Percentiles rank a stretch among this genome's conserved stretches.
Evolutionary conservation across 2,888 invertebrate genomes (phyloP).

Genomic region (Cephus runcator): DNA sequence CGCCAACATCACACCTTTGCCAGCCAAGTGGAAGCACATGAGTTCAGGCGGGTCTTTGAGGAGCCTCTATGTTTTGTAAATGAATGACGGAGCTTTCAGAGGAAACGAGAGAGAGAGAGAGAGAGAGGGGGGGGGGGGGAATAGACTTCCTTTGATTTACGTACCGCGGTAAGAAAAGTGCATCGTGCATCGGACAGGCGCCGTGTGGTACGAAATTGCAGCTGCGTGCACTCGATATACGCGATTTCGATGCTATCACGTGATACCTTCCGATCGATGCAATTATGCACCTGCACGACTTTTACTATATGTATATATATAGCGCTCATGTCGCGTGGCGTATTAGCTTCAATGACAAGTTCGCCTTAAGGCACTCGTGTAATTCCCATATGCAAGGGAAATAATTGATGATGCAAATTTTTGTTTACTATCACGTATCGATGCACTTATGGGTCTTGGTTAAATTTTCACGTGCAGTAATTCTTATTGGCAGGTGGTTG

Average conservation of each 20-base stretch:
- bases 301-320: background rate
- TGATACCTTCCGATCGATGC: background rate
- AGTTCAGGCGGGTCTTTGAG: background rate
- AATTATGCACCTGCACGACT: background rate
- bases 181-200: background rate
- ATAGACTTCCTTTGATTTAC: conserved; percentile 21
- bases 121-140: background rate
- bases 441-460: background rate
- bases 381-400: conserved; percentile 20
- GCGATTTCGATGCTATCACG: background rate
- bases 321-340: background rate
- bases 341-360: background rate
- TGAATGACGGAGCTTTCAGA: background rate
- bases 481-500: background rate
- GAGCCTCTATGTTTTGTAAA: background rate
- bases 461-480: background rate
- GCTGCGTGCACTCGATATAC: conserved; percentile 1
- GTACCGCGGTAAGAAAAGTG: conserved; percentile 14
- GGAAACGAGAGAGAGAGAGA: too few relatives aligned
- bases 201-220: conserved; percentile 20
- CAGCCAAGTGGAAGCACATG: background rate
- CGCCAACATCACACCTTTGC: conserved; percentile 28
- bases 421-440: background rate
- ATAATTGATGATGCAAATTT: conserved; percentile 18
- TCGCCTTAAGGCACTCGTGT: background rate